Evolutionary conservation across 2,888 invertebrate genomes (phyloP).

Genomic region (Dryomyza anilis): DNA sequence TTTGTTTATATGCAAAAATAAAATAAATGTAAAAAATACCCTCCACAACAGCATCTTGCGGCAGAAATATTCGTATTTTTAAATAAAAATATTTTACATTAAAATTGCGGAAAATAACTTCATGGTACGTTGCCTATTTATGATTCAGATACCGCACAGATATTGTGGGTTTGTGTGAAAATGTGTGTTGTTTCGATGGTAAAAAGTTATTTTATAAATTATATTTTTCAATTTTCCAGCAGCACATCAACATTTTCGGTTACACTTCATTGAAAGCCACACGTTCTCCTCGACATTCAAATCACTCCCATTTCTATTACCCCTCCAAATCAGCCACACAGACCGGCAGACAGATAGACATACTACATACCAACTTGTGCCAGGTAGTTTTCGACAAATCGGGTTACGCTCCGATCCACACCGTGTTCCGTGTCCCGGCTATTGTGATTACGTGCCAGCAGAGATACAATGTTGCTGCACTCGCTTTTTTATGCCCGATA

Average conservation of each 20-base stretch:
- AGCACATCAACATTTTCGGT: background rate
- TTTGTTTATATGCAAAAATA: slow-evolving; percentile 8
- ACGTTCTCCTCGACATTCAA: background rate
- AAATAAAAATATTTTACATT: background rate
- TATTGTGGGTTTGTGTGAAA: background rate
- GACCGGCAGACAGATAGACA: background rate
- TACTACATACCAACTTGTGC: background rate
- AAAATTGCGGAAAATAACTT: slow-evolving; percentile 12
- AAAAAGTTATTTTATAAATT: background rate
- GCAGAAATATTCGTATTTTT: too few species aligned
- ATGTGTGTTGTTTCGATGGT: background rate
- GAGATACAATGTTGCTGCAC: slow-evolving; percentile 2
- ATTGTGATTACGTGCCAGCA: background rate
- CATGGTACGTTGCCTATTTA: slow-evolving; percentile 1
- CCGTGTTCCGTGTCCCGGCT: background rate
- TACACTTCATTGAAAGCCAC: slow-evolving; percentile 7
- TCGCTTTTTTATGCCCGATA: background rate
- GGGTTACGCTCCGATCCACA: background rate
- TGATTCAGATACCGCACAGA: background rate
- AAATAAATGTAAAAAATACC: too few species aligned
- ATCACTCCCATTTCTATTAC: too few species aligned
- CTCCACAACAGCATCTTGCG: too few species aligned
- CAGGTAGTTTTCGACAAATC: background rate
- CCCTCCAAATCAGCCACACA: background rate
- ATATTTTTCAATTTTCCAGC: background rate